Conservation (phyloP, 2,113 vertebrate genomes). For the Narcine bancroftii region DNA sequence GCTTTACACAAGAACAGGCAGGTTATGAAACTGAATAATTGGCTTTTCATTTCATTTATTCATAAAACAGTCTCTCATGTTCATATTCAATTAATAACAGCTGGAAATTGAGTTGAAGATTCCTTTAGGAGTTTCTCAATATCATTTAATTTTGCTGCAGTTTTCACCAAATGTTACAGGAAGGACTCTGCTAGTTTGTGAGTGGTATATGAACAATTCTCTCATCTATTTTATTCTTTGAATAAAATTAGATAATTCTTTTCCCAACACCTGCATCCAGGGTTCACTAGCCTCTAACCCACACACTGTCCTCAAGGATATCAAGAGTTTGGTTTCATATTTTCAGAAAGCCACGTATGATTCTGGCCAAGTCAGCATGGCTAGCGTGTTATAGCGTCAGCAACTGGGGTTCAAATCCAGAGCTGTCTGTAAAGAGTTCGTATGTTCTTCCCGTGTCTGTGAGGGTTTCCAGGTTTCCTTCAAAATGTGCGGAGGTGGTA, state of each 20-base stretch:
- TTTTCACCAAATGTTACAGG: background rate
- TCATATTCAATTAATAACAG: constrained; percentile 29
- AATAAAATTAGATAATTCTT: background rate
- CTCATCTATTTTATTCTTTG: background rate
- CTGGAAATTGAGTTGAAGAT: constrained; percentile 15
- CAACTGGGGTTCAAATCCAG: too few relatives aligned
- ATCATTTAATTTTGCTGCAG: constrained; percentile 23
- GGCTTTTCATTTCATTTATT: background rate
- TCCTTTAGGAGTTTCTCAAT: background rate
- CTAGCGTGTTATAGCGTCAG: too few relatives aligned
- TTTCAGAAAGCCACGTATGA: background rate
- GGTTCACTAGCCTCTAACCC: background rate
- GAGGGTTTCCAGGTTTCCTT: too few relatives aligned
- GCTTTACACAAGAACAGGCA: background rate
- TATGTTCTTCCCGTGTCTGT: too few relatives aligned
- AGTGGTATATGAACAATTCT: background rate
- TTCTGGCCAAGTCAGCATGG: too few relatives aligned
- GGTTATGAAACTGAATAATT: background rate
- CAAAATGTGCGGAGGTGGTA: too few relatives aligned
- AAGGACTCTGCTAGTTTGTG: background rate
- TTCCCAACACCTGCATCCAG: background rate
- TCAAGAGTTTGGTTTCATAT: background rate
- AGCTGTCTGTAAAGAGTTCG: too few relatives aligned
- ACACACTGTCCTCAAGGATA: background rate
- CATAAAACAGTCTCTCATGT: constrained; percentile 18